Conservation (phyloP, 2,797 vertebrate genomes). For the Mionectes olivaceus region DNA sequence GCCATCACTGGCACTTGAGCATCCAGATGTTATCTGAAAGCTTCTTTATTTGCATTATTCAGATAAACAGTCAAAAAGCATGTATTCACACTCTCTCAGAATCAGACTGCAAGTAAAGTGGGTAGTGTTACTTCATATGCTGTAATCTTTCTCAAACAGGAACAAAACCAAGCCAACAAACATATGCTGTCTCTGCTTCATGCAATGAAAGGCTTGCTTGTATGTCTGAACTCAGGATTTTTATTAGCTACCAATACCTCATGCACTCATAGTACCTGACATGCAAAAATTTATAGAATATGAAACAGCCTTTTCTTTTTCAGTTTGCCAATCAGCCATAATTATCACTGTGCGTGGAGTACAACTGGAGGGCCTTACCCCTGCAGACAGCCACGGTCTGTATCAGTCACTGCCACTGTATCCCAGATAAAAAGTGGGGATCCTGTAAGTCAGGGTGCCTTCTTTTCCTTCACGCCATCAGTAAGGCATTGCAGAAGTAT, state of each 20-base stretch:
- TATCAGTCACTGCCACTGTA: not conserved
- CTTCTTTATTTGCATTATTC: slow-evolving; percentile 16
- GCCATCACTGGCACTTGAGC: not conserved
- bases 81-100: not conserved
- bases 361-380: not conserved
- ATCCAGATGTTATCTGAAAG: slow-evolving; percentile 26
- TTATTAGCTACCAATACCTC: not conserved
- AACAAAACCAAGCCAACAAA: slow-evolving; percentile 16
- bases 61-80: not conserved
- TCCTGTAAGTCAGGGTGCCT: not conserved
- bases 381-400: not conserved
- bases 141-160: not conserved
- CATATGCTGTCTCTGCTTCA: not conserved
- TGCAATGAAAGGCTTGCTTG: not conserved
- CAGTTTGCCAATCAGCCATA: not conserved
- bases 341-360: not conserved
- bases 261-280: not conserved
- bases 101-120: slow-evolving; percentile 1
- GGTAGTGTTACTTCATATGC: not conserved
- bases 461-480: not conserved
- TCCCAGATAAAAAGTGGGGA: not conserved
- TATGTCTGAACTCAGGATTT: not conserved
- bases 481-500: not conserved
- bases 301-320: not conserved
- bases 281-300: not conserved